Evolutionary conservation across 2,888 invertebrate species (phyloP), one percentile per base, ranked within the genome.

Genomic region (Nebria salina): DNA sequence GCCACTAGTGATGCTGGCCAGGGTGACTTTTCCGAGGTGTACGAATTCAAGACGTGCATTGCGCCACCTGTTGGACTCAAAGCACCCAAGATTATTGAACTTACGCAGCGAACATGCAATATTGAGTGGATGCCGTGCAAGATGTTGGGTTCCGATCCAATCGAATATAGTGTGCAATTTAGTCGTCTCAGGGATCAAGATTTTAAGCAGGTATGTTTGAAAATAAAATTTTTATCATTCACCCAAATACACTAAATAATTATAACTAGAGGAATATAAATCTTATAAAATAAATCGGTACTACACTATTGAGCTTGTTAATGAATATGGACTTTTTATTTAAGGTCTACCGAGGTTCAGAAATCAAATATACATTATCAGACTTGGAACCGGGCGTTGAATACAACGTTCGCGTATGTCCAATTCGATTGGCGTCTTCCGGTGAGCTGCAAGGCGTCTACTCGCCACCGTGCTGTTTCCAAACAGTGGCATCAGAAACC

Each of bases 1-100:
- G 96, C 96, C 75, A 92, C 94, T 84, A 96, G 96, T 87, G 95
- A 95, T 88, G 96, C 95, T 82, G 97, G 97, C 11, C 92, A 94
- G 85, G 97, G 97, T 20, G 92, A 93, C 64, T 96, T 93, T 90
- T 95, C 96, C 5, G 91, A 91, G 82, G 91, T 93, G 76, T 92
- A 92, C 87, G 89, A 91, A 82, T 96, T 94, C 88, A 90, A 90
- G 85, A 98, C 98, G 64, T 91, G 90, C 82, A 92, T 94, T 84
- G 95, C 97, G 54, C 95, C 96, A 81, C 98, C 97, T 43, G 93
- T 94, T 78, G 92, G 94, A 83, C 91, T 96, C 72, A 95, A 95
- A 91, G 90, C 94, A 42, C 95, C 95, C 65, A 90, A 92, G 82
- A 90, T 94, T 72, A 88, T 89, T 75, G 92, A 91, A 86, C 88